Percentiles rank a stretch among this genome's conserved stretches.
Evolutionary conservation across 2,797 vertebrate genomes (phyloP).

Genomic region (Neostethus bicornis): DNA sequence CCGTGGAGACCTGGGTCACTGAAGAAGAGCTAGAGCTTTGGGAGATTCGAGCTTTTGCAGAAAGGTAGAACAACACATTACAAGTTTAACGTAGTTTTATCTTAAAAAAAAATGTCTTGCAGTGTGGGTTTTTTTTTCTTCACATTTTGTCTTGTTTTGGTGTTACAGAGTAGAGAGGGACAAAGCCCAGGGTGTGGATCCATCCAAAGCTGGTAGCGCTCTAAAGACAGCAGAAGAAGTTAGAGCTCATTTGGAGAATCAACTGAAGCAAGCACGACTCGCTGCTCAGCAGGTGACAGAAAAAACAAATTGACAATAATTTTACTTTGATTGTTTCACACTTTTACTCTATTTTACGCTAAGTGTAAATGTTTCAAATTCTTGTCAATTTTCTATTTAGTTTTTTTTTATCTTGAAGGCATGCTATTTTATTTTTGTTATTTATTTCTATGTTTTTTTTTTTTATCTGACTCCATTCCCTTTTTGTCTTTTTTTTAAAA

Average conservation of each 20-base stretch:
- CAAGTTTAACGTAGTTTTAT: background rate
- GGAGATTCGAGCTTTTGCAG: conserved; percentile 98
- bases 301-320: background rate
- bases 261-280: conserved; percentile 89
- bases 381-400: no score
- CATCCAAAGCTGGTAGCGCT: conserved; percentile 86
- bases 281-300: conserved; percentile 88
- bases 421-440: no score
- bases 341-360: no score
- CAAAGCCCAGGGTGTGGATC: conserved; percentile 91
- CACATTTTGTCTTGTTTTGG: background rate
- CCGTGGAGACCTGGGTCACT: conserved; percentile 94
- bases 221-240: conserved; percentile 88
- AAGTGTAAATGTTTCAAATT: no score
- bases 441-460: no score
- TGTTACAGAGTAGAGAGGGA: conserved; percentile 91
- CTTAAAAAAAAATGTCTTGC: background rate
- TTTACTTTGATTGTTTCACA: no score
- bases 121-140: background rate
- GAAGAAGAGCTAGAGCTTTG: conserved; percentile 97
- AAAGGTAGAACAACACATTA: conserved; percentile 80
- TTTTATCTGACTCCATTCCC: no score
- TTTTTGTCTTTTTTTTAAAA: no score
- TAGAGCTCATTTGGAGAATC: conserved; percentile 88
- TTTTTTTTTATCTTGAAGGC: no score